Evolutionary conservation across 1,140 invertebrate species (phyloP).

Genomic region (Octopus sinensis): DNA sequence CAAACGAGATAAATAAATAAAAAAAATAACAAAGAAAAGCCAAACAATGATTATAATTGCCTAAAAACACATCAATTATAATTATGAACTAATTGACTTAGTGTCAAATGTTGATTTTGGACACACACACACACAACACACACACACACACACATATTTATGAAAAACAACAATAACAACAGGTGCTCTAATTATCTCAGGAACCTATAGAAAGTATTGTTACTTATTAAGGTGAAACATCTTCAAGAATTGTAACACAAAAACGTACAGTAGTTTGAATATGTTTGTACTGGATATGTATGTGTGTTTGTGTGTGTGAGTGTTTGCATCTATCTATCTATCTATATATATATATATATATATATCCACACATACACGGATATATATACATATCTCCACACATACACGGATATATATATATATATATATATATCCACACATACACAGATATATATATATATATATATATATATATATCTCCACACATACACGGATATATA

Average conservation of each 20-base stretch:
- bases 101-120: not conserved
- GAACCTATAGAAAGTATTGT: not conserved
- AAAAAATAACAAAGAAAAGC: too few relatives aligned
- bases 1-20: too few relatives aligned
- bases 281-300: not conserved
- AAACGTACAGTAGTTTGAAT: not conserved
- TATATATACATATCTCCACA: not conserved
- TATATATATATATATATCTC: too few relatives aligned
- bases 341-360: not conserved
- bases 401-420: not conserved
- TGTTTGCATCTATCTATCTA: not conserved
- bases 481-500: too few relatives aligned
- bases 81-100: too few relatives aligned
- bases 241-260: not conserved
- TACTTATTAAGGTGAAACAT: not conserved
- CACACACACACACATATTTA: not conserved
- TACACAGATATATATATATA: too few relatives aligned
- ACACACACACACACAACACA: not conserved
- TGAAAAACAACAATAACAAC: not conserved
- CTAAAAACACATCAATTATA: too few relatives aligned
- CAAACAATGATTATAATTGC: too few relatives aligned
- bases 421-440: not conserved
- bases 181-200: not conserved
- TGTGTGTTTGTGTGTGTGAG: not conserved
- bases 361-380: not conserved